Base-by-base conservation (phyloP, 1,140 invertebrate genomes). In the Alviniconcha marisindica region DNA sequence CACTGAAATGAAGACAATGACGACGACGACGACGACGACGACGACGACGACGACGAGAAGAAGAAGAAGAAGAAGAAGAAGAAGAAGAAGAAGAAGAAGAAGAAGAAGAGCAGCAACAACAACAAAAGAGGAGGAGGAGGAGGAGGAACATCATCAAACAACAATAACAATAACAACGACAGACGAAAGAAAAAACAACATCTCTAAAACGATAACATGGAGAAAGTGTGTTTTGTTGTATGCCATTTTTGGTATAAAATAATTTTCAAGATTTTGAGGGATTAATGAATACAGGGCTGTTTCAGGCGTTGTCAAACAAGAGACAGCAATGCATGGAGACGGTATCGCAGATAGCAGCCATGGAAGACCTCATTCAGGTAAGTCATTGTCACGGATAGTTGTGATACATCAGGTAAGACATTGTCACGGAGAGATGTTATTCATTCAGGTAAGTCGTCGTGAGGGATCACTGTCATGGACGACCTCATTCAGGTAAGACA, bases 311-410 rank as follows among this genome's bases (percentile, higher is more conserved):
- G 31, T 85, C 87, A 12, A 63, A 84, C 0, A 90, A 90, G 80
- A 78, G 87, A 51, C 76, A 80, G 15, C 86, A 87, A 7, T 90
- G 89, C 83, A 60, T 90, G 81, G 88, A 90, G 63, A 86, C 89
- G 4, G 83, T 90, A 31, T 76, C 82, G 15, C 86, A 89, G 38
- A 88, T 90, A 56, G 85, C 87, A 12, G 79, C 85, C 12, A 63
- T 90, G n/a, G 88, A 89, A 73, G 88, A 89, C 33, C 63, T 83
- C 15, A 84, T 89, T 15, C 84, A 88, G 87, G 89, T 89, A 83
- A 85, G 40, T 36, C 63, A 33, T 69, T 28, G 24, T 4, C 7
- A 60, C 56, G 24, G 56, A 7, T n/a, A 5, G 7, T 24, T 21
- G 18, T 60, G 56, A 60, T 60, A 12, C n/a, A 51, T 51, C 48